Conservation (phyloP, 1,140 invertebrate species). For the Leguminivora glycinivorella region DNA sequence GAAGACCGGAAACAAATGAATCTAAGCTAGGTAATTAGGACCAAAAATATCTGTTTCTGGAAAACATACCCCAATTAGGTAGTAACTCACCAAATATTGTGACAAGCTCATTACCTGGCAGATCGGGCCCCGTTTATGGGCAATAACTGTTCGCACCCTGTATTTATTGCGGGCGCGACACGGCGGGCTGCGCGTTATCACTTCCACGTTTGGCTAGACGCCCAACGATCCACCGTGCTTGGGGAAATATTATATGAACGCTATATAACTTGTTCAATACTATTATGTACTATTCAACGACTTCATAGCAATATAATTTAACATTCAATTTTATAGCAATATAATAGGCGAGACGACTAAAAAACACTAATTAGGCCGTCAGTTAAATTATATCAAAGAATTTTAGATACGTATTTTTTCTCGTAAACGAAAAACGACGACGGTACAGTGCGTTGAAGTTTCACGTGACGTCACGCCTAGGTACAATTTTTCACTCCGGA, state of each 20-base stretch:
- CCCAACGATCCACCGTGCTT: not conserved
- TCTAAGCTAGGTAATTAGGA: not conserved
- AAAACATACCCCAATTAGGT: not conserved
- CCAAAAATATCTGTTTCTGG: not conserved
- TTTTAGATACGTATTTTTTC: no score
- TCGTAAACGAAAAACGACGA: no score
- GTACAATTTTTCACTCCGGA: no score
- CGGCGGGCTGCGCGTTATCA: conserved; percentile 13
- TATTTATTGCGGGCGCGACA: conserved; percentile 46
- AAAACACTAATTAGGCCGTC: no score
- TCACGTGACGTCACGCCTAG: no score
- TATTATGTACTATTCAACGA: not conserved
- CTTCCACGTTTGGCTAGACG: conserved; percentile 24
- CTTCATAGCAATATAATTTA: no score
- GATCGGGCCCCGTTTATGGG: conserved; percentile 39
- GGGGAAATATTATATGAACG: not conserved
- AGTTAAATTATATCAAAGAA: no score
- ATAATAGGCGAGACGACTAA: no score
- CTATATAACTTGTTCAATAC: not conserved
- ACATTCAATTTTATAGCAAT: no score
- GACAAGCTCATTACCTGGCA: conserved; percentile 29
- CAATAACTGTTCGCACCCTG: conserved; percentile 47
- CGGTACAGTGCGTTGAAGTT: no score
- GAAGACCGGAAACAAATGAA: not conserved
- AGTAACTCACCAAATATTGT: conserved; percentile 30